Conservation (phyloP, 2,888 invertebrate species). For the Drosophila stalkeri region DNA sequence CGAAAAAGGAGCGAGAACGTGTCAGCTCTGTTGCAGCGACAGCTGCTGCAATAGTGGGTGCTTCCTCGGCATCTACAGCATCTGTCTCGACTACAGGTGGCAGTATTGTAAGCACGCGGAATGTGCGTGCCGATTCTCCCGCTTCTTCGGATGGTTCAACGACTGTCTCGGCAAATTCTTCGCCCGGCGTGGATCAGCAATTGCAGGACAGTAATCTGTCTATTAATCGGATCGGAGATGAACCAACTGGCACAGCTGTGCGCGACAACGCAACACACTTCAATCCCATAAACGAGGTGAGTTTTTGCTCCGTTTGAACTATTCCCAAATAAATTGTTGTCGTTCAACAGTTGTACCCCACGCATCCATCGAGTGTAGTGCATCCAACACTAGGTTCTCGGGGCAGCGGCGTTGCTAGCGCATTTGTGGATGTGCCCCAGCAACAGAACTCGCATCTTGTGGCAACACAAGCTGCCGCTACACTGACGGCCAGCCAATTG, state of each 20-base stretch:
- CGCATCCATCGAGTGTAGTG: slow-evolving; percentile 71
- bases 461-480: slow-evolving; percentile 52
- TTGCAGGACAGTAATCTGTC: slow-evolving; percentile 84
- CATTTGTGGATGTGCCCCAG: slow-evolving; percentile 72
- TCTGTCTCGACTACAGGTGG: slow-evolving; percentile 33
- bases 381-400: slow-evolving; percentile 49
- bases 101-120: slow-evolving; percentile 53
- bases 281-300: slow-evolving; percentile 85
- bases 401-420: slow-evolving; percentile 42
- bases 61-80: slow-evolving; percentile 42
- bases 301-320: slow-evolving; percentile 1
- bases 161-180: slow-evolving; percentile 94
- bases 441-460: slow-evolving; percentile 58
- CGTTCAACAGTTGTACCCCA: slow-evolving; percentile 82
- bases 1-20: slow-evolving; percentile 75
- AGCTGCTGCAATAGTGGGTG: slow-evolving; percentile 21
- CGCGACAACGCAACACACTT: slow-evolving; percentile 82
- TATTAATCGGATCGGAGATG: slow-evolving; percentile 76
- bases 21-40: slow-evolving; percentile 26
- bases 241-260: slow-evolving; percentile 7
- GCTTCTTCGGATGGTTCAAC: slow-evolving; percentile 90
- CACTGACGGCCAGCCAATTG: slow-evolving; percentile 38
- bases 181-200: slow-evolving; percentile 89
- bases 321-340: not conserved
- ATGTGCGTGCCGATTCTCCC: slow-evolving; percentile 81